These are phyloP conservation scores for Pteronura brasiliensis DNA, from an alignment of 2,113 vertebrate genomes.

Conservation along the genomic window DNA sequence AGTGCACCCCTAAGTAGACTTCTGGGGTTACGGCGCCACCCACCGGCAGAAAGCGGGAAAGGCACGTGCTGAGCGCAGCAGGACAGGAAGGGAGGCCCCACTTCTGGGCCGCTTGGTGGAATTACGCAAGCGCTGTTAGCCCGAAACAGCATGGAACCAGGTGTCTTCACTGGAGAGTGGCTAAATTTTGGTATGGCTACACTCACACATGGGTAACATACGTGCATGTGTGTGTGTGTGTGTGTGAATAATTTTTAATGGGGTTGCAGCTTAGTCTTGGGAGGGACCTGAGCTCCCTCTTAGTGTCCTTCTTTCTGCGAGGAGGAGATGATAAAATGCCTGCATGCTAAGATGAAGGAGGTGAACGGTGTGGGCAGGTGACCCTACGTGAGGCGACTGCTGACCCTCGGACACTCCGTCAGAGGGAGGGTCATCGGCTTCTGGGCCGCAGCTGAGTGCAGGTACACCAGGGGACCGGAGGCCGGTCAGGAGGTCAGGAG, in stretches of 20 bases:
- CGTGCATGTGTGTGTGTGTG: accelerated
- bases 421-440: not conserved
- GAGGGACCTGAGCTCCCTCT: not conserved
- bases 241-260: not conserved
- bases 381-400: not conserved
- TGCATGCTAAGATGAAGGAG: not conserved
- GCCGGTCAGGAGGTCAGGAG: too few relatives aligned
- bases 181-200: accelerated
- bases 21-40: constrained; percentile 27
- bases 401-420: not conserved
- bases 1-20: accelerated
- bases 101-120: not conserved
- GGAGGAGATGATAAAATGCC: not conserved
- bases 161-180: not conserved
- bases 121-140: not conserved
- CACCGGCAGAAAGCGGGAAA: constrained; percentile 28
- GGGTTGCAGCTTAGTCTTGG: not conserved
- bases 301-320: not conserved
- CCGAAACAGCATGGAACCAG: accelerated
- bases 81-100: accelerated
- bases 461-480: not conserved
- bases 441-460: not conserved
- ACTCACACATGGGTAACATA: too few relatives aligned
- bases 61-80: accelerated
- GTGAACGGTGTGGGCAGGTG: not conserved